Percentiles rank a stretch among this genome's conserved stretches.
Evolutionary conservation across 2,888 invertebrate genomes (phyloP).

Genomic region (Notodonta dromedarius): DNA sequence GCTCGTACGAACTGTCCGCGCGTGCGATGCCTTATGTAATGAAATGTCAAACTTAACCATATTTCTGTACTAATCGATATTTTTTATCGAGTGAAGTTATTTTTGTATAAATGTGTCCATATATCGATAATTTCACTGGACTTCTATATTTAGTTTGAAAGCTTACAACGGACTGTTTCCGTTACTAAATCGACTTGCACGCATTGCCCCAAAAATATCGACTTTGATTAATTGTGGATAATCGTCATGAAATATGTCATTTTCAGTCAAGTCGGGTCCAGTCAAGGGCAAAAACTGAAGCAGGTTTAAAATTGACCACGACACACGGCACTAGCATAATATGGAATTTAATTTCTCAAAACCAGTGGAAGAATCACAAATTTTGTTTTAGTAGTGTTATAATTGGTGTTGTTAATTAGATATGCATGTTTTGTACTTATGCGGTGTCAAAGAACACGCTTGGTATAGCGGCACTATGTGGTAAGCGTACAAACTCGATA

Average conservation of each 20-base stretch:
- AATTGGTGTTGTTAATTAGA: slow-evolving; percentile 18
- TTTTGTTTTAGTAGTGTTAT: slow-evolving; percentile 24
- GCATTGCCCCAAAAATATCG: background rate
- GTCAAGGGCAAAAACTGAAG: background rate
- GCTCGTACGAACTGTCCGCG: too few species aligned
- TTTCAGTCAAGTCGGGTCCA: background rate
- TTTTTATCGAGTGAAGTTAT: background rate
- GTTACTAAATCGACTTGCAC: too few species aligned
- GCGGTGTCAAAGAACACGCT: slow-evolving; percentile 45
- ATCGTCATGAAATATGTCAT: background rate
- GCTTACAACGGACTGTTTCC: background rate
- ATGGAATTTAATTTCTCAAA: slow-evolving; percentile 25
- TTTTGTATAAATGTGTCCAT: too few species aligned
- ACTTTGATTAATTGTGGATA: background rate
- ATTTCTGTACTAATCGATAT: slow-evolving; percentile 13
- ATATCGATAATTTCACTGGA: too few species aligned
- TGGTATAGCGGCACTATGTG: slow-evolving; percentile 38
- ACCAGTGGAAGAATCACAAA: slow-evolving; percentile 38
- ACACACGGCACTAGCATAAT: slow-evolving; percentile 39
- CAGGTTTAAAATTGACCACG: background rate
- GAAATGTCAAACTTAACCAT: too few species aligned
- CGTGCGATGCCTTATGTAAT: too few species aligned
- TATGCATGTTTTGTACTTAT: slow-evolving; percentile 22
- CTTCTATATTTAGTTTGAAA: too few species aligned
- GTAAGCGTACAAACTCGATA: slow-evolving; percentile 49